phyloP scores from a whole-genome alignment of 2,888 invertebrate species.

The Caenorhabditis macrosperma region DNA sequence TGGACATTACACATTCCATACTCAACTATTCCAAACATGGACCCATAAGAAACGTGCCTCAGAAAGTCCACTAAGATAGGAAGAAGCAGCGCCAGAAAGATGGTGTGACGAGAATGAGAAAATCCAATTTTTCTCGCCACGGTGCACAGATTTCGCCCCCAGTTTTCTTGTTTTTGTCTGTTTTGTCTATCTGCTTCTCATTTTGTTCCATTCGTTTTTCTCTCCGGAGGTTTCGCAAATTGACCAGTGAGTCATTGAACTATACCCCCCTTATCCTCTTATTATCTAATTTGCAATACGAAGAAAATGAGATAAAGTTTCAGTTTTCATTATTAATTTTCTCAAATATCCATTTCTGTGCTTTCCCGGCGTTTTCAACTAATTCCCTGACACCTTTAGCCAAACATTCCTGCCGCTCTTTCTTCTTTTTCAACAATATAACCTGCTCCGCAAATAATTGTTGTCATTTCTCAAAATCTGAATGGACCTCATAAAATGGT shows the following conservation, averaged over 20 bases:
- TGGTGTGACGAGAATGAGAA: slow-evolving; percentile 2
- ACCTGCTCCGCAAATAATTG: slow-evolving; percentile 42
- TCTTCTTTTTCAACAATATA: slow-evolving; percentile 31
- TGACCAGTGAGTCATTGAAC: too few species aligned
- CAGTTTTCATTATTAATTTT: slow-evolving; percentile 9
- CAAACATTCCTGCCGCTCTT: neutral
- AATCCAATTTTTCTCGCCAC: slow-evolving; percentile 56
- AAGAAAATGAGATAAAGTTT: neutral
- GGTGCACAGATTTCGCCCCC: slow-evolving; percentile 28
- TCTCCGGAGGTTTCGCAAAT: too few species aligned
- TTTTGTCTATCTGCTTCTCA: neutral
- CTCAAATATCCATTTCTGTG: neutral
- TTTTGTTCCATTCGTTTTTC: neutral
- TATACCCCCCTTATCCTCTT: too few species aligned
- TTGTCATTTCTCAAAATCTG: slow-evolving; percentile 47
- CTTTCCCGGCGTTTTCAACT: neutral
- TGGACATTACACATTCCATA: slow-evolving; percentile 9
- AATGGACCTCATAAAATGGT: slow-evolving; percentile 54
- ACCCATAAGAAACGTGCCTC: neutral
- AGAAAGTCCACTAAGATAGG: slow-evolving; percentile 5
- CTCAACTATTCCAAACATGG: slow-evolving; percentile 18
- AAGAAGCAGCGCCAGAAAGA: neutral
- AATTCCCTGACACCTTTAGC: neutral
- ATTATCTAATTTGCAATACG: slow-evolving; percentile 33
- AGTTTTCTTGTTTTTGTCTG: neutral